These are phyloP conservation scores for Lasioglossum figueresi DNA, from an alignment of 2,888 invertebrate genomes.

Conservation along the genomic window DNA sequence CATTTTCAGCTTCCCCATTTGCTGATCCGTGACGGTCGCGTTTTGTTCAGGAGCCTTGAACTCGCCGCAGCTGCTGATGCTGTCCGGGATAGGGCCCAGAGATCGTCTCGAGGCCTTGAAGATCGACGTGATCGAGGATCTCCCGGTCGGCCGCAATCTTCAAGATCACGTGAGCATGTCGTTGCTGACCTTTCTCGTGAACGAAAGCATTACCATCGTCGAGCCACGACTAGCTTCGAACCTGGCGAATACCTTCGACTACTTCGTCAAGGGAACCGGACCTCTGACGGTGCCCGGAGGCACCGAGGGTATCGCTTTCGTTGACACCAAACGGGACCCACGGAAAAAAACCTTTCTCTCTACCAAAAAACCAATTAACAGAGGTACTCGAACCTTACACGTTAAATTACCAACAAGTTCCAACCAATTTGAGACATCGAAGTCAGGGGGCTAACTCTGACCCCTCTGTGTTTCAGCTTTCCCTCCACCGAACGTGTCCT, in stretches of 20 bases:
- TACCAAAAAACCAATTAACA: not conserved
- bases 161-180: slow-evolving; percentile 92
- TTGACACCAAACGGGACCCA: slow-evolving; percentile 86
- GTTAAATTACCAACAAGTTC: not conserved
- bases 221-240: slow-evolving; percentile 85
- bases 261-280: slow-evolving; percentile 87
- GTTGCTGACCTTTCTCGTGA: slow-evolving; percentile 89
- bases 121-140: slow-evolving; percentile 88
- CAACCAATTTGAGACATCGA: not conserved
- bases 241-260: slow-evolving; percentile 87
- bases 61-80: slow-evolving; percentile 93
- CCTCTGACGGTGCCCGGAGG: slow-evolving; percentile 92
- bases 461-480: slow-evolving; percentile 28
- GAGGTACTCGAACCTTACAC: not conserved
- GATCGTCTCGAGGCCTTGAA: slow-evolving; percentile 86
- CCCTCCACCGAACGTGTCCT: slow-evolving; percentile 41
- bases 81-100: slow-evolving; percentile 92
- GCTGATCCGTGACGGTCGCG: not conserved
- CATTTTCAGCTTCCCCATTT: not conserved
- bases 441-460: not conserved
- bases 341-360: not conserved
- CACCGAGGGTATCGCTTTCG: slow-evolving; percentile 90
- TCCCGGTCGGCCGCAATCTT: slow-evolving; percentile 92
- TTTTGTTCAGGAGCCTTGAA: slow-evolving; percentile 91
- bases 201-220: slow-evolving; percentile 88